Percentiles rank a stretch among this genome's conserved stretches.
Evolutionary conservation across 2,113 vertebrate genomes (phyloP).

Genomic region (Varanus salvator): DNA sequence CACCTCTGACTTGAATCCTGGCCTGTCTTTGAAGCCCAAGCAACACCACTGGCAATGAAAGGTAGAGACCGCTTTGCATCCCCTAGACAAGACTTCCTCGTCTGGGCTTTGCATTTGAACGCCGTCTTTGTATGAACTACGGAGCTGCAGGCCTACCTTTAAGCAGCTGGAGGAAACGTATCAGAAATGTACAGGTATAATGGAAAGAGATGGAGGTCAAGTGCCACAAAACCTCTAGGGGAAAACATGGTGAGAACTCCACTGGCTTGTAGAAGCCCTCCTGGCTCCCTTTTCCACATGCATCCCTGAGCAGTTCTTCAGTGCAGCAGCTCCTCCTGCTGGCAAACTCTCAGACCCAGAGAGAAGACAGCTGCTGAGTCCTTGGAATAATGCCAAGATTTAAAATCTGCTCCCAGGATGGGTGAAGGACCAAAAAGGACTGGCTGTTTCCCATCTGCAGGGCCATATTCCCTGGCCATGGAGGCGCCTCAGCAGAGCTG

Average conservation of each 20-base stretch:
- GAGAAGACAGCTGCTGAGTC: not conserved
- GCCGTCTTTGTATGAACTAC: not conserved
- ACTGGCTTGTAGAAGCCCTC: not conserved
- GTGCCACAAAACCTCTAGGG: too few species aligned
- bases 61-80: not conserved
- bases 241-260: not conserved
- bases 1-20: not conserved
- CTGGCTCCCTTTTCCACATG: not conserved
- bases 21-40: not conserved
- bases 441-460: too few species aligned
- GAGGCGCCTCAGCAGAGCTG: too few species aligned
- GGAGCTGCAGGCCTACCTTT: not conserved
- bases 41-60: not conserved
- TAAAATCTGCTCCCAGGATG: not conserved
- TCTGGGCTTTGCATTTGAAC: too few species aligned
- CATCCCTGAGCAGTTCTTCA: not conserved
- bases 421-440: too few species aligned
- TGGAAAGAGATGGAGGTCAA: not conserved
- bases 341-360: constrained; percentile 33
- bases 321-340: constrained; percentile 73
- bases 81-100: not conserved
- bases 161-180: not conserved
- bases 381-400: not conserved
- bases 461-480: too few species aligned
- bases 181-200: not conserved